phyloP scores from a whole-genome alignment of 1,140 invertebrate genomes.

The Agraylea sexmaculata region DNA sequence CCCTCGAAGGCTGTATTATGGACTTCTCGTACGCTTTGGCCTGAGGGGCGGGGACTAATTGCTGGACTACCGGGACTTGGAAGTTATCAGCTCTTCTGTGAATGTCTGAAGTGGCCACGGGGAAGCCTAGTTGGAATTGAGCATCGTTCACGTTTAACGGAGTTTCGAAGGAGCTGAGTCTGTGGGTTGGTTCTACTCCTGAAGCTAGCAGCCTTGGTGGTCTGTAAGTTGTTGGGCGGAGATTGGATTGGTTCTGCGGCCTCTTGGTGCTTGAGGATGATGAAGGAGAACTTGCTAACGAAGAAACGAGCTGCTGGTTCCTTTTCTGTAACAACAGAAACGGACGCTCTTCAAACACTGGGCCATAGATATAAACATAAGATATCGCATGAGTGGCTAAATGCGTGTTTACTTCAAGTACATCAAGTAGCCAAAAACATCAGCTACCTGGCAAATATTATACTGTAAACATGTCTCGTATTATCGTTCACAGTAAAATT shows the following conservation, averaged over 20 bases:
- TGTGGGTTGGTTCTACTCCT: conserved; percentile 24
- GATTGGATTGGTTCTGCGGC: conserved; percentile 11
- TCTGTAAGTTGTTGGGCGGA: conserved; percentile 34
- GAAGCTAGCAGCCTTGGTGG: conserved; percentile 25
- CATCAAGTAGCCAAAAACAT: no score
- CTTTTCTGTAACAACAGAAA: conserved; percentile 39
- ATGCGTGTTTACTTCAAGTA: no score
- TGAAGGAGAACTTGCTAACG: conserved; percentile 10
- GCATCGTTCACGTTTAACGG: conserved; percentile 25
- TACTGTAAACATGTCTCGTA: no score
- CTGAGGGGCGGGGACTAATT: conserved; percentile 14
- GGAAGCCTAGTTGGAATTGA: conserved; percentile 22
- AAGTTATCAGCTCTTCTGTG: conserved; percentile 29
- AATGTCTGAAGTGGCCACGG: conserved; percentile 16
- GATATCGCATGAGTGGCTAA: no score
- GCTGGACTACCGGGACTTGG: conserved; percentile 25
- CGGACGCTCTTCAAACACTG: conserved; percentile 20
- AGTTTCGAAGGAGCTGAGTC: conserved; percentile 16
- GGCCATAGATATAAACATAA: conserved; percentile 8
- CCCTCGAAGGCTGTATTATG: conserved; percentile 22
- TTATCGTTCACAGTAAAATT: no score
- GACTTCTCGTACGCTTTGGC: conserved; percentile 11
- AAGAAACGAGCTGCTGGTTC: conserved; percentile 33
- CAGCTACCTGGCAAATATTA: no score
- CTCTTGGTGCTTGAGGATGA: conserved; percentile 25